Base-by-base conservation (phyloP, 2,888 invertebrate species). In the Pollenia angustigena region DNA sequence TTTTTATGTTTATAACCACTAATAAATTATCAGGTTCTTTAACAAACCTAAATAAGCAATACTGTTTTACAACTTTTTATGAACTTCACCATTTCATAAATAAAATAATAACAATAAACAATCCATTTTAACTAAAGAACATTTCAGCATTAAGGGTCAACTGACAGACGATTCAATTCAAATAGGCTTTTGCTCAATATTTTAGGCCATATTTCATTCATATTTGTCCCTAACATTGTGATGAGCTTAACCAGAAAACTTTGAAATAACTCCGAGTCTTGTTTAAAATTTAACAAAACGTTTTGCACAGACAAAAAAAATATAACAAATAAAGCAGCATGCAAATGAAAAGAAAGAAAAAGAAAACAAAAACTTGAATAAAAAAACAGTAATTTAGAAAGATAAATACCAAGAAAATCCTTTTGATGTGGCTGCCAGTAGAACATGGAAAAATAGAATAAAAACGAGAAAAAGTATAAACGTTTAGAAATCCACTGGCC, bases 381-480 rank as follows among this genome's bases (percentile, higher is more conserved):
- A 69, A 83, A 75, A 83, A 87, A 85, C 75, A 72, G 81, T 85
- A 85, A 85, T 87, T 88, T 71, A 80, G 58, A 79, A 85, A 79
- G 79, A 78, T 74, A 87, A 87, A 87, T 84, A 81, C 69, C 79
- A 81, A 85, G 76, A 82, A 85, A 82, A 80, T 87, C 82, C 74
- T 88, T 82, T 88, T 88, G 88, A 88, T 81, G 85, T 84, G 84
- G 76, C 80, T 78, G 56, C 16, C 42, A 42, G 54, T 40, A 44
- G 12, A 16, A 64, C 32, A 16, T 16, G 40, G 42, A 0, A 23
- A 52, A 76, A 56, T n/a, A 50, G 69, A 46, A 54, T 32, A 14
- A 54, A 23, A 16, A 64, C 54, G 44, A 76, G 7, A 64, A 50
- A 56, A 46, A 14, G 48, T 8, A 60, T 52, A 72, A 80, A 66